These are phyloP conservation scores for Neolamprologus sp. DNA, from an alignment of 2,113 vertebrate species.

Conservation along the genomic window DNA sequence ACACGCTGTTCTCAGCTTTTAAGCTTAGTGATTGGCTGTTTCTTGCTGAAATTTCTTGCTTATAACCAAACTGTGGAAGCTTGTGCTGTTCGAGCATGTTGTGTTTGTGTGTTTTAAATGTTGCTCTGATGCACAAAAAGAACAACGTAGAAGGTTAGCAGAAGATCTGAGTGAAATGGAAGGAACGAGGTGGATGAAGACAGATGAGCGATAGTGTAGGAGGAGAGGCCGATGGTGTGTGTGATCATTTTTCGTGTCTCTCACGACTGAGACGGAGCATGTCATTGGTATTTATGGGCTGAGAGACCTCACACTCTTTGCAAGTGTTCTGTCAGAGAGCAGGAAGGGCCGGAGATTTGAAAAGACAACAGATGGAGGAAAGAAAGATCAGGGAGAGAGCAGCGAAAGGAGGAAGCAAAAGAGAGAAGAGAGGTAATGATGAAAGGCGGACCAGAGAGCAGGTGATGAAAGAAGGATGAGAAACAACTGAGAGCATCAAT, in stretches of 20 bases:
- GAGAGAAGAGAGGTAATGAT: not conserved
- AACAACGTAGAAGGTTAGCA: not conserved
- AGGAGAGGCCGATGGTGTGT: constrained; percentile 45
- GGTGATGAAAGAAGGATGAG: not conserved
- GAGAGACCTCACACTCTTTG: not conserved
- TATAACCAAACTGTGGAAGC: not conserved
- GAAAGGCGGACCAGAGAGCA: not conserved
- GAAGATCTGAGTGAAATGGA: not conserved
- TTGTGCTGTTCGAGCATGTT: not conserved
- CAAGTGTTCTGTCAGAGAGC: not conserved
- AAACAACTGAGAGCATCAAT: not conserved
- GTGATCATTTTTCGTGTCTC: constrained; percentile 21
- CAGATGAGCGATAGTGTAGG: not conserved
- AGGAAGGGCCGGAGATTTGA: not conserved
- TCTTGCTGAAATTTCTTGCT: not conserved
- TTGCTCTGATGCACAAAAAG: not conserved
- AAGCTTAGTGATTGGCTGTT: not conserved
- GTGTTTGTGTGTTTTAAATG: not conserved
- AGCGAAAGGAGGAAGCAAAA: not conserved
- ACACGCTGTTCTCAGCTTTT: not conserved
- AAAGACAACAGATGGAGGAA: not conserved
- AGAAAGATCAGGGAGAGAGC: not conserved
- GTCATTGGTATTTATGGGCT: constrained; percentile 24
- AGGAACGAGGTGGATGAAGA: not conserved
- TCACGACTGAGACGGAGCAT: constrained; percentile 10